Evolutionary conservation across 2,113 vertebrate genomes (phyloP), one percentile per base, ranked within the genome.

Genomic region (Siniperca chuatsi): DNA sequence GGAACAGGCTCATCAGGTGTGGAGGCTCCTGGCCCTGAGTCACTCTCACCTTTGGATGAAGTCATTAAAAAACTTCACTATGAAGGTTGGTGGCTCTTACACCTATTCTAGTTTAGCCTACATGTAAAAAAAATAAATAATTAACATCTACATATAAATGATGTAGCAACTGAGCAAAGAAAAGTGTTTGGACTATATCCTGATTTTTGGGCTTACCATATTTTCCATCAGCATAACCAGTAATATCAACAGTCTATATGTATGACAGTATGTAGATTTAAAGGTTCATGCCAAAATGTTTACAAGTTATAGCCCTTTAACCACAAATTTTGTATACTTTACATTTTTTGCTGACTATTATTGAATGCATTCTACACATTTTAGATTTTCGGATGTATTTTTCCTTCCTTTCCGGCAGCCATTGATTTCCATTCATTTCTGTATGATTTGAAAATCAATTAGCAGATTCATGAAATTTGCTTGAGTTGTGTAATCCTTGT

Each of bases 1-100:
- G 93, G 89, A 96, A 97, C 90, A 97, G 85, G 81, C 95, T 96
- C 95, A 96, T 95, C 89, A 97, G 90, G 89, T 97, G 96, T 25
- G 96, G 66, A 35, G 96, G 96, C 91, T 97, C 96, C 89, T 96
- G 96, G 69, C 96, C 95, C 88, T 96, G 96, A 74, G 94, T 95
- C 79, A 97, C 96, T 76, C 95, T 94, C 77, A 97, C 96, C 96
- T 97, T 82, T 15, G 21, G 33, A 80, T 8, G 29, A 82, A 57
- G 16, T 55, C 50, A 74, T 69, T n/a, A 33, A 42, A 25, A 18
- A 58, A 44, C 42, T 0, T 77, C 58, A 71, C 4, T 16, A 79
- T 23, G 35, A 67, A 42, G 48, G 4, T 2, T 5, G 6, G 54
- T 40, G 61, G 11, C 9, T 40, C 23, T 57, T 37, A 10, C 3